Evolutionary conservation across 2,888 invertebrate species (phyloP), one percentile per base, ranked within the genome.

Genomic region (Smittia sp.): DNA sequence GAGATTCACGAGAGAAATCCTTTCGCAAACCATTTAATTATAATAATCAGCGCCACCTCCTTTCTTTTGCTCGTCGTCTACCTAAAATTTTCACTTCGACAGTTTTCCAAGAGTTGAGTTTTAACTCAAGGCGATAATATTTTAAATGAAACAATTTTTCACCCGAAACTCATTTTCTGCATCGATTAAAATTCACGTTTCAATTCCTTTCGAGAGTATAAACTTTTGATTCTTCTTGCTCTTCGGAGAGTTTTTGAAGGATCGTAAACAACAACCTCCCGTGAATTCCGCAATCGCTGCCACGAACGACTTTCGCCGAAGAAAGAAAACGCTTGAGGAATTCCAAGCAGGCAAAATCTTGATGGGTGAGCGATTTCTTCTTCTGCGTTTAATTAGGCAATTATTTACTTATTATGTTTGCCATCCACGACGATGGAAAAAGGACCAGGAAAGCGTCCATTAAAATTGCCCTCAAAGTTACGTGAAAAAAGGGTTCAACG

Each of bases 341-440:
- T 46, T 46, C 11, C 2, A 46, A 46, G 46, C 46, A 46, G 15
- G 46, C 46, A 46, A 46, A 46, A n/a, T 46, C 46, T 46, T 46
- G 13, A 13, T 13, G 46, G 46, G 13, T 46, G 46, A 46, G 11
- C 32, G 32, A 58, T 63, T 63, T 63, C 11, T 20, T 58, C 20
- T 58, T 58, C 63, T 25, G 25, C 15, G 63, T 63, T 63, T 27
- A 63, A 63, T 63, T 63, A 63, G 15, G 27, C 63, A 63, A 63
- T 63, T 63, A 63, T 63, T 63, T 27, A 25, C 63, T 63, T 63
- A 27, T 63, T 63, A 27, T 58, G 9, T 18, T 63, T 63, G 63
- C 27, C n/a, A 27, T 9, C 20, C 25, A 63, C 27, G 13, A 27
- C 63, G n/a, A 63, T 13, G n/a, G 25, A 27, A n/a, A 63, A 63